Evolutionary conservation across 2,113 vertebrate species (phyloP).

Genomic region (Panurus biarmicus): DNA sequence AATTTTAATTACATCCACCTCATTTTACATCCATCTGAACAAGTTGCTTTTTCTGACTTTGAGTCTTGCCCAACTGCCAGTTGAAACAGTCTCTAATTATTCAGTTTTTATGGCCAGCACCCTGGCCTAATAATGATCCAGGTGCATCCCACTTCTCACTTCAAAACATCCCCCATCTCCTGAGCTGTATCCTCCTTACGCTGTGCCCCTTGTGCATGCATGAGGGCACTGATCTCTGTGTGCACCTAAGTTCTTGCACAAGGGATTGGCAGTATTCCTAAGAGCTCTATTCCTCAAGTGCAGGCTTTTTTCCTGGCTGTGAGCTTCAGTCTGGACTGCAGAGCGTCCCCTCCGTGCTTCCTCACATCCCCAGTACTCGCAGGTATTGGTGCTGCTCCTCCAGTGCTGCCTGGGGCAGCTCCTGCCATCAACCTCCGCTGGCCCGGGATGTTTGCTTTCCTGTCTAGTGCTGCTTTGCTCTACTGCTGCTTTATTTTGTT

Average conservation of each 20-base stretch:
- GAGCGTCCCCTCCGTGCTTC: neutral
- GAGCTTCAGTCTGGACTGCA: neutral
- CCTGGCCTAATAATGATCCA: neutral
- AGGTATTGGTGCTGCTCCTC: neutral
- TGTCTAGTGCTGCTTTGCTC: neutral
- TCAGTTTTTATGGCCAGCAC: neutral
- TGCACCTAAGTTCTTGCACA: neutral
- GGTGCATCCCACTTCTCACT: neutral
- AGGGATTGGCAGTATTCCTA: neutral
- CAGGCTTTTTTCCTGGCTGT: neutral
- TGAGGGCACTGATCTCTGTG: neutral
- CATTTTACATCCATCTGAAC: neutral
- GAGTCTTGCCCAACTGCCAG: neutral
- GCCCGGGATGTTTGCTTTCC: neutral
- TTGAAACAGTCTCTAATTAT: neutral
- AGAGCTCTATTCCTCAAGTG: neutral
- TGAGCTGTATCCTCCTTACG: neutral
- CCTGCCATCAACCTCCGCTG: fast-evolving
- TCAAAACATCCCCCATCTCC: neutral
- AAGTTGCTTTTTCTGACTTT: neutral
- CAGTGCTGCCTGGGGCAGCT: neutral
- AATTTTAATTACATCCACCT: neutral
- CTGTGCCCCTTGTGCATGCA: fast-evolving
- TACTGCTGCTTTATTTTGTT: neutral
- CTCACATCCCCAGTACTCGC: neutral